Conservation (phyloP, 2,888 invertebrate genomes). For the Drosophila yooni region DNA sequence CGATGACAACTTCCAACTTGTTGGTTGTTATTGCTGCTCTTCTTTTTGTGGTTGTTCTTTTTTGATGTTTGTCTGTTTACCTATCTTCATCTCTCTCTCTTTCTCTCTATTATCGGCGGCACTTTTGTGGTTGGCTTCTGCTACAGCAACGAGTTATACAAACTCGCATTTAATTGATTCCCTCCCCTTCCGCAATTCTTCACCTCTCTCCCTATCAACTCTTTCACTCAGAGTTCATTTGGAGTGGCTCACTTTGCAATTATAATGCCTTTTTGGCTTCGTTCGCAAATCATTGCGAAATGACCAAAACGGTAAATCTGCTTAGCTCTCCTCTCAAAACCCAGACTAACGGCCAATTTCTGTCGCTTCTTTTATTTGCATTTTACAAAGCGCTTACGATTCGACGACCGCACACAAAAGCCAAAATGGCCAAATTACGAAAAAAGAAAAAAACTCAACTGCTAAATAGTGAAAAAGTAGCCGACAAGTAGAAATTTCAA, state of each 20-base stretch:
- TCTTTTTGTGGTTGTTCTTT: slow-evolving; percentile 32
- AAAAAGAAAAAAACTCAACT: slow-evolving; percentile 16
- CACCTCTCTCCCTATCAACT: slow-evolving; percentile 17
- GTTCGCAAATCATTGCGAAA: slow-evolving; percentile 61
- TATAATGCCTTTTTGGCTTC: slow-evolving; percentile 53
- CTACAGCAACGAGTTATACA: neutral
- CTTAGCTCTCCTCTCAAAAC: slow-evolving; percentile 46
- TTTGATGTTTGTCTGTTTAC: slow-evolving; percentile 47
- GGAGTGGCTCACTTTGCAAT: slow-evolving; percentile 62
- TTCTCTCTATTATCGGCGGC: slow-evolving; percentile 36
- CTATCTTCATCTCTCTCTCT: slow-evolving; percentile 20
- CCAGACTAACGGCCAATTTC: slow-evolving; percentile 61
- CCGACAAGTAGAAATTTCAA: slow-evolving; percentile 72
- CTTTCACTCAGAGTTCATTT: slow-evolving; percentile 41
- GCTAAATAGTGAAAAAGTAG: slow-evolving; percentile 70
- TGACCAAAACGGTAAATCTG: slow-evolving; percentile 67
- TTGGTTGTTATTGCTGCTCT: slow-evolving; percentile 15
- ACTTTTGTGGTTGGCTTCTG: slow-evolving; percentile 27
- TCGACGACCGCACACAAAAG: slow-evolving; percentile 62
- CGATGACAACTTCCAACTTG: slow-evolving; percentile 35
- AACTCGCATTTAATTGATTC: slow-evolving; percentile 14
- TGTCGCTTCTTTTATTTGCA: slow-evolving; percentile 37
- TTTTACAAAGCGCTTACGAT: slow-evolving; percentile 64
- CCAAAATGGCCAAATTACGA: slow-evolving; percentile 44
- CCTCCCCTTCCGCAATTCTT: neutral